Evolutionary conservation across 2,888 invertebrate species (phyloP), one percentile per base, ranked within the genome.

Genomic region (Endotricha flammealis): DNA sequence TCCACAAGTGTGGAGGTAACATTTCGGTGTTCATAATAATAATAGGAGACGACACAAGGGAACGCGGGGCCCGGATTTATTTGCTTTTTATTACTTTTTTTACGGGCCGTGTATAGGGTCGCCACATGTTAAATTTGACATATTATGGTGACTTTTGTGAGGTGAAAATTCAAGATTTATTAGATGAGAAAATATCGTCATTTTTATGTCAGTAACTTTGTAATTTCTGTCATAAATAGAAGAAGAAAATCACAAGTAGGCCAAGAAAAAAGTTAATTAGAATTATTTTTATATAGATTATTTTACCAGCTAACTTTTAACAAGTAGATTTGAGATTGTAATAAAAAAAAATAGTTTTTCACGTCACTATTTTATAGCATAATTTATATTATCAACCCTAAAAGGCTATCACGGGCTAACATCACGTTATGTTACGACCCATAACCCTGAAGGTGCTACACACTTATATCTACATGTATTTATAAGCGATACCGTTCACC

Each of bases 81-180:
- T 76, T 63, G 60, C 61, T 68, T 85, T 85, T 85, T 85, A 85
- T 83, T 83, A 81, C 85, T 73, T 81, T 83, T 32, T 85, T 82
- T 81, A 81, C 76, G 82, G 70, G 65, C 53, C 63, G 63, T 64
- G 50, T 57, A 56, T 66, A 67, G 61, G 60, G 59, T 59, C 38
- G 33, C 9, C 42, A 38, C 27, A 12, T 24, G 12, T 13, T 25
- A 13, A 20, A 23, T 29, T 23, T 23, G 16, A 6, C 32, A 22
- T 8, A 16, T 10, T 32, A 14, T 24, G 12, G n/a, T 11, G 12
- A 12, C 27, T 12, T 8, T 8, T 20, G 6, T 20, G 20, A 20
- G 20, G 20, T 20, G 20, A 20, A 20, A 20, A 20, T 20, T 20
- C n/a, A n/a, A n/a, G n/a, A n/a, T n/a, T n/a, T n/a, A n/a, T n/a